Percentiles rank a stretch among this genome's conserved stretches.
These are phyloP conservation scores for Morone saxatilis DNA, from an alignment of 2,113 vertebrate species.

Conservation along the genomic window DNA sequence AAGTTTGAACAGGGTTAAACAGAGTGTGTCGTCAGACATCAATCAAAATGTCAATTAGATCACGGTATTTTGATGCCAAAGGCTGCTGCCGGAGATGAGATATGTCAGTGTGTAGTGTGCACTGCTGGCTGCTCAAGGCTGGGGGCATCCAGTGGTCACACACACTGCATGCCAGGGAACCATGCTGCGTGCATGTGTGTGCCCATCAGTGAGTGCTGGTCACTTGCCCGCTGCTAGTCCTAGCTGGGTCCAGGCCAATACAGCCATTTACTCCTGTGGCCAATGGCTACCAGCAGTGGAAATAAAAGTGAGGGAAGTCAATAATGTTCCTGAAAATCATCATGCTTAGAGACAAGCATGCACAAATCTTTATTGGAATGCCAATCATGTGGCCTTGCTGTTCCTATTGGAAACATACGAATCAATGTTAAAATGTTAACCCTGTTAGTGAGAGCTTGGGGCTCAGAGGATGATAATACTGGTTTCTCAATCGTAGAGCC, in stretches of 20 bases:
- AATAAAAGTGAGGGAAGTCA: constrained; percentile 23
- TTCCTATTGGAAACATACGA: constrained; percentile 19
- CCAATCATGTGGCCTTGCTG: neutral
- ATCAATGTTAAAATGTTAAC: constrained; percentile 9
- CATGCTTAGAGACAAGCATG: neutral
- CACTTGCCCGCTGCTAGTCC: constrained; percentile 16
- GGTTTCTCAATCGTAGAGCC: too few species aligned
- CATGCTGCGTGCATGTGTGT: constrained; percentile 29
- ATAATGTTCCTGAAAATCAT: constrained; percentile 52
- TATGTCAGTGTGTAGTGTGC: neutral
- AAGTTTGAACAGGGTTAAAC: constrained; percentile 21
- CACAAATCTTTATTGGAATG: neutral
- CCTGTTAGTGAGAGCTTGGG: neutral
- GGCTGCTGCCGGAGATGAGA: neutral
- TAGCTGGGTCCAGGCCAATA: constrained; percentile 37
- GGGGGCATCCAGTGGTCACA: constrained; percentile 35
- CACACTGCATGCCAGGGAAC: constrained; percentile 23
- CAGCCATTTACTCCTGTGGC: constrained; percentile 33
- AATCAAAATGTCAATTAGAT: constrained; percentile 30
- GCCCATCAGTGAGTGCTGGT: constrained; percentile 32
- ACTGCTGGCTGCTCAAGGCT: constrained; percentile 9
- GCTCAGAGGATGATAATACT: neutral
- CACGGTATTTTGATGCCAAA: neutral
- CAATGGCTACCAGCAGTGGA: constrained; percentile 5
- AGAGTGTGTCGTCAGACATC: constrained; percentile 3